Evolutionary conservation across 1,140 invertebrate species (phyloP), one percentile per base, ranked within the genome.

Genomic region (Aethina tumida): DNA sequence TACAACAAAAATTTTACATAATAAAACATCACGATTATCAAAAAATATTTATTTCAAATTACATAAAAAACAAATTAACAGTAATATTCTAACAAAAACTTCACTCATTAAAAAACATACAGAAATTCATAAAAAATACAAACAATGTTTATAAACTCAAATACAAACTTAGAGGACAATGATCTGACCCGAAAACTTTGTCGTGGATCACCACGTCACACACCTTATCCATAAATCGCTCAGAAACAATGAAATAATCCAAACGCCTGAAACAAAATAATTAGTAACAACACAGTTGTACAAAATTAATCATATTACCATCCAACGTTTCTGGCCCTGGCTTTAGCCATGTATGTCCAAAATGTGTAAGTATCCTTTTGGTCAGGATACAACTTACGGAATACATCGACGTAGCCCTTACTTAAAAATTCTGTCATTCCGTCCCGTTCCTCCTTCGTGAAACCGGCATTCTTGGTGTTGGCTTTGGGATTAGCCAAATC

Each of bases 401-500:
- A 99, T 0, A 87, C 81, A 65, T 99, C 95, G 2, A 94, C 66
- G 64, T 89, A 95, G 1, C 82, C 82, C 16, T 77, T 65, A 1
- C 65, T 60, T 6, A 99, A 62, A 10, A 98, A 73, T 10, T 84
- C 75, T 0, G 81, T 83, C 75, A 99, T 92, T 13, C 79, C 88
- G 22, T 91, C 79, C 35, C 95, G 68, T 66, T 98, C 95, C 62
- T 97, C 87, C 51, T 30, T 31, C 0, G 94, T 98, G 56, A 98
- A 99, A 8, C 96, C 96, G 27, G 95, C 91, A 60, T 81, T 91
- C 60, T 83, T 91, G 32, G 75, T 84, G 60, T 98, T 99, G 0
- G 77, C 77, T 63, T 94, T 93, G 2, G 96, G 94, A 72, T 98
- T 97, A 8, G 80, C 77, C 41, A 98, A 67, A 75, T 98, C 94